Evolutionary conservation across 2,113 vertebrate species (phyloP), one percentile per base, ranked within the genome.

Genomic region (Octodon degus): DNA sequence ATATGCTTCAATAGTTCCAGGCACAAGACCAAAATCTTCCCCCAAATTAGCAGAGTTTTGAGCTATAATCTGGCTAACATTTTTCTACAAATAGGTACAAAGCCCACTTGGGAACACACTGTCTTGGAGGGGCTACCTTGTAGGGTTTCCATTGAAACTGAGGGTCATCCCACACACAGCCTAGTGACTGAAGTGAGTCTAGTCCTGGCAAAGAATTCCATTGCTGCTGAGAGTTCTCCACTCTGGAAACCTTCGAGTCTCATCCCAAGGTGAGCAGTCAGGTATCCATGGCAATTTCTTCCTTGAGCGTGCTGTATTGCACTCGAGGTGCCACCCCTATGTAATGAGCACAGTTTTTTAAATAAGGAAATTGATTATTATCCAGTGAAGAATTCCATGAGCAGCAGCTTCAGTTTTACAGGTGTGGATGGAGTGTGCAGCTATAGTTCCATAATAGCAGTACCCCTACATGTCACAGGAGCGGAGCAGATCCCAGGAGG

Each of bases 11-110:
- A 94, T 90, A 95, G 94, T 97, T 97, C 96, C 92, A 97, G 97
- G 97, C 97, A 98, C 79, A 62, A 93, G 94, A 97, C 97, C 97
- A 98, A 97, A 98, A 97, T 89, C 95, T 86, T 97, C 94, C 94
- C 90, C 94, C 91, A 96, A 97, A 97, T 97, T 96, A 98, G 90
- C 95, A 94, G 94, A 93, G 80, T 95, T 97, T 97, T 94, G 90
- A 97, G 96, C 83, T 97, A 92, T 97, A 95, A 97, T 96, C 83
- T 95, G 95, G 95, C 96, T 97, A 94, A 89, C 96, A 92, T 96
- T 96, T 97, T 93, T 98, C 96, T 96, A 90, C 92, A 79, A 97
- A 97, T 91, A 97, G 96, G 96, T 97, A 97, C 86, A 95, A 89
- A 96, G 93, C 93, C 92, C 92, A 80, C 92, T 87, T 90, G 85